These are phyloP conservation scores for Chloroceryle aenea DNA, from an alignment of 2,113 vertebrate genomes.

Conservation along the genomic window DNA sequence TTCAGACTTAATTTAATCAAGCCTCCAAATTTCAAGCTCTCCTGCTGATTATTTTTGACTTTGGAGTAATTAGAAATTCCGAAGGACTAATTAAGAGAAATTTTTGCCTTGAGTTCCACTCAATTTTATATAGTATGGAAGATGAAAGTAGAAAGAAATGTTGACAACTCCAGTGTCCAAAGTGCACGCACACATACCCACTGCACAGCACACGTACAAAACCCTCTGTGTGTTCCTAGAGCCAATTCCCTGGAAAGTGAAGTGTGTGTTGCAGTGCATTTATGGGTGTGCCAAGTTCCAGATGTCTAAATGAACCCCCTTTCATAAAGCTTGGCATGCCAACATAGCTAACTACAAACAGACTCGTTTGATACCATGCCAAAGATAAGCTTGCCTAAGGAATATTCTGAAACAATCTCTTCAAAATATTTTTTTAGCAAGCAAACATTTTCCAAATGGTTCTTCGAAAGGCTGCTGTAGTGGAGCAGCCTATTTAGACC, in stretches of 20 bases:
- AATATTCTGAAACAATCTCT: slow-evolving; percentile 54
- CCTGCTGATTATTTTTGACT: not conserved
- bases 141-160: not conserved
- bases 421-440: slow-evolving; percentile 65
- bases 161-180: not conserved
- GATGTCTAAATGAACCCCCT: slow-evolving; percentile 45
- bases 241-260: not conserved
- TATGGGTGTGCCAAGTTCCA: not conserved
- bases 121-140: not conserved
- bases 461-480: not conserved
- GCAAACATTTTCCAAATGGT: slow-evolving; percentile 49
- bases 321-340: slow-evolving; percentile 47
- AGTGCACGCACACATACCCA: not conserved
- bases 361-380: slow-evolving; percentile 16
- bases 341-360: slow-evolving; percentile 22
- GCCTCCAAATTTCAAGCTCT: not conserved
- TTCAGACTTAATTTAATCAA: not conserved
- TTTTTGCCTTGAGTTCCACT: not conserved
- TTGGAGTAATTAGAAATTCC: not conserved
- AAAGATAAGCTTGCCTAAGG: slow-evolving; percentile 60
- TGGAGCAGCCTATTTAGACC: not conserved
- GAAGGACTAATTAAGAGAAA: not conserved
- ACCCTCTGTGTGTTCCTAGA: not conserved
- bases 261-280: not conserved
- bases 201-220: not conserved